Base-by-base conservation (phyloP, 2,888 invertebrate species). In the Lycocerus yunnanus region DNA sequence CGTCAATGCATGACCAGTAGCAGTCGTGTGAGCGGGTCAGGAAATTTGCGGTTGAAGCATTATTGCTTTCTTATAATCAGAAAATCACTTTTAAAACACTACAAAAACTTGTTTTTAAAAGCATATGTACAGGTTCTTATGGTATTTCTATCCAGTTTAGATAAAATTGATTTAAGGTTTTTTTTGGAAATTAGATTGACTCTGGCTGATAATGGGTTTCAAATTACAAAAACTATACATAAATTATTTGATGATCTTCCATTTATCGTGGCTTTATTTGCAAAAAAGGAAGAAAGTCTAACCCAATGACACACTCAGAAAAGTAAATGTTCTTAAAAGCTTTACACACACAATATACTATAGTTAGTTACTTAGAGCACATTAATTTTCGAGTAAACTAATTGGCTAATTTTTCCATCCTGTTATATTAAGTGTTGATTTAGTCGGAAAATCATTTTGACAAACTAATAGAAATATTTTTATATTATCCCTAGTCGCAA, bases 1-100 rank as follows among this genome's bases (percentile, higher is more conserved):
- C 77, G 77, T 69, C 73, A 78, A 80, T 76, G 81, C 80, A 81
- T 81, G 80, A 80, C 80, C 80, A 73, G 80, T 80, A 80, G 81
- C 81, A 74, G 65, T 61, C 73, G 65, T 73, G 76, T 76, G 76
- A 76, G 71, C 73, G 74, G 76, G 78, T 77, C 79, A 80, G 80
- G 80, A 80, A 78, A 78, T 80, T 80, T 80, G 80, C 80, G 80
- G 80, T 80, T 80, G 71, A 68, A 72, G 77, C 73, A 68, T 77
- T 79, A 79, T 79, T 77, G 74, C 72, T 77, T 79, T 79, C 78
- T 79, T 79, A 72, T 76, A 76, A 68, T 68, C 72, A 72, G 71
- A 78, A 72, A 75, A 75, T 73, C 69, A 60, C 67, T 71, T 61
- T 66, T 61, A 60, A 18, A 15, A 63, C 43, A 43, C 43, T n/a